Evolutionary conservation across 1,140 invertebrate species (phyloP).

Genomic region (Chrysomallon squamiferum): DNA sequence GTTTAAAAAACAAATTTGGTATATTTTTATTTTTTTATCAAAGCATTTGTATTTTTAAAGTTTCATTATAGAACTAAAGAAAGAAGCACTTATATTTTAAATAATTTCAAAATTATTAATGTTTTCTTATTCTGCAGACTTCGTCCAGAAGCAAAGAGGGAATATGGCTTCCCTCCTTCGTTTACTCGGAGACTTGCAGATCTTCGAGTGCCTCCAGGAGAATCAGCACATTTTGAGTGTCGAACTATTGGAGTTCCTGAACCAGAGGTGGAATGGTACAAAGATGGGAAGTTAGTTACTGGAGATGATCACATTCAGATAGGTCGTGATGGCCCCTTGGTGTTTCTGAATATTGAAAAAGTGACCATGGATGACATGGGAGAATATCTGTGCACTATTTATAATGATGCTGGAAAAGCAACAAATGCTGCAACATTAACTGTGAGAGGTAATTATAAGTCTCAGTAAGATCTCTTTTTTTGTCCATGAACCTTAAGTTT

Average conservation of each 20-base stretch:
- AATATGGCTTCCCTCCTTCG: constrained; percentile 49
- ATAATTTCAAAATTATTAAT: too few species aligned
- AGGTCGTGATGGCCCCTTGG: constrained; percentile 54
- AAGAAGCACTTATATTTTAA: too few species aligned
- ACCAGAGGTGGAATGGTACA: constrained; percentile 55
- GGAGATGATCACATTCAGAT: constrained; percentile 38
- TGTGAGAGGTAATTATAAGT: constrained; percentile 44
- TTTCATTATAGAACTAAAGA: too few species aligned
- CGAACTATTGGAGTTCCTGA: constrained; percentile 53
- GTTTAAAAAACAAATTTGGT: too few species aligned
- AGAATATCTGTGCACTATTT: constrained; percentile 67
- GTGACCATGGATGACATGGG: constrained; percentile 69
- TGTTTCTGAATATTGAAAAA: constrained; percentile 73
- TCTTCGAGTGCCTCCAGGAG: constrained; percentile 32
- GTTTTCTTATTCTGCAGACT: too few species aligned
- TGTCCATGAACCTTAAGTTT: too few species aligned
- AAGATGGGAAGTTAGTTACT: constrained; percentile 36
- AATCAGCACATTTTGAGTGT: constrained; percentile 53
- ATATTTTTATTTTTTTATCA: too few species aligned
- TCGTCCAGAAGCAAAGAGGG: constrained; percentile 6
- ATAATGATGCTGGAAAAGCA: constrained; percentile 54
- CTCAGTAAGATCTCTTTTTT: too few species aligned
- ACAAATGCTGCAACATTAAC: constrained; percentile 45
- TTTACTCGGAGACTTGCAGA: constrained; percentile 53
- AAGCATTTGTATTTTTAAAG: too few species aligned